phyloP scores from a whole-genome alignment of 2,888 invertebrate species.

The Oeneis ivallda region DNA sequence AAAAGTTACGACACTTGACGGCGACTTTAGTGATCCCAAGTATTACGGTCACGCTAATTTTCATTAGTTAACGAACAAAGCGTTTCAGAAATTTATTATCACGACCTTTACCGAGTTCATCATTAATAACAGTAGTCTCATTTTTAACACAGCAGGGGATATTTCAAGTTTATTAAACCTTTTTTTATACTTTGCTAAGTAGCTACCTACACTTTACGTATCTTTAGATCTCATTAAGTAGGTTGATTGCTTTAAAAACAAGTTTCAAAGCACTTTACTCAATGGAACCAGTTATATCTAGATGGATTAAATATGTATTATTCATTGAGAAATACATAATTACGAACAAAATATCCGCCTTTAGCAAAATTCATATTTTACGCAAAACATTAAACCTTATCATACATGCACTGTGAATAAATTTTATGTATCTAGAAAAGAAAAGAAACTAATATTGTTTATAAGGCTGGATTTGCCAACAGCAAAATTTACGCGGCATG shows the following conservation, averaged over 20 bases:
- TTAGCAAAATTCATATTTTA: background rate
- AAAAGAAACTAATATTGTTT: too few relatives aligned
- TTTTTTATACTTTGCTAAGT: constrained; percentile 21
- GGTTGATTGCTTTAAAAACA: constrained; percentile 27
- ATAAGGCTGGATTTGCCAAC: too few relatives aligned
- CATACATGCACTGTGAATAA: too few relatives aligned
- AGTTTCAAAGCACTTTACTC: constrained; percentile 27
- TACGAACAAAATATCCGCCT: constrained; percentile 12
- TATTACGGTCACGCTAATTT: constrained; percentile 65
- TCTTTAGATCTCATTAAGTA: constrained; percentile 17
- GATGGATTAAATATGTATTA: constrained; percentile 14
- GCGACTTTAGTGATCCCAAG: constrained; percentile 23
- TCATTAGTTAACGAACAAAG: constrained; percentile 63
- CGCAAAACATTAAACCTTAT: too few relatives aligned
- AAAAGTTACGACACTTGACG: background rate
- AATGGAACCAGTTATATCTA: constrained; percentile 27
- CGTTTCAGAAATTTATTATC: constrained; percentile 37
- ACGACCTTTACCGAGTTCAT: constrained; percentile 26
- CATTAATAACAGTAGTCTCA: constrained; percentile 23
- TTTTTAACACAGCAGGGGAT: constrained; percentile 10
- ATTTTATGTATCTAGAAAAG: too few relatives aligned
- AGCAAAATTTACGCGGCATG: too few relatives aligned
- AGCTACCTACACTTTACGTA: constrained; percentile 5
- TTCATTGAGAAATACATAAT: constrained; percentile 24
- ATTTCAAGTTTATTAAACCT: background rate